Evolutionary conservation across 2,888 invertebrate genomes (phyloP), one percentile per base, ranked within the genome.

Genomic region (Idaea straminata): DNA sequence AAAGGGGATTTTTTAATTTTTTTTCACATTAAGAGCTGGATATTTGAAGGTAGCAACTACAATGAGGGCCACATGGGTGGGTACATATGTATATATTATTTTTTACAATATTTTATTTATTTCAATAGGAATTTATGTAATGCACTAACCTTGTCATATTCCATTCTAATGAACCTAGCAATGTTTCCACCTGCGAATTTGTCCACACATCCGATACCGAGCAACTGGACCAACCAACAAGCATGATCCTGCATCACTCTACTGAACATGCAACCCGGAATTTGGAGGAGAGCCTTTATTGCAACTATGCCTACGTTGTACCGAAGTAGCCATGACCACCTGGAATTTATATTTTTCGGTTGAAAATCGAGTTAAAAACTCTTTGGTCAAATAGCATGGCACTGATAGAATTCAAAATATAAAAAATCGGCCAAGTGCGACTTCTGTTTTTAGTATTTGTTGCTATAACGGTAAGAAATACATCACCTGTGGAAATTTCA

Each of bases 221-320:
- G 93, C 62, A 99, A 91, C 83, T 99, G 98, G 35, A 98, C 95
- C 47, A 96, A 81, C 94, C 95, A 96, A 81, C 96, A 98, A 62
- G 92, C 94, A 74, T 91, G 83, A 3, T 79, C 74, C 69, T 94
- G 94, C 78, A 97, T 93, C 66, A 94, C 84, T 1, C 92, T 79
- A 70, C 95, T 94, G 76, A 97, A 97, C 61, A 99, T 95, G 83
- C 99, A 99, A 13, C 99, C 99, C 4, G 98, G 95, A 75, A 99
- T 95, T 94, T 99, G 97, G 57, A 99, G 94, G 63, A 96, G 84
- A 6, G 98, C 95, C 92, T 99, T 99, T 64, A 96, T 93, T 25
- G 97, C 94, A 70, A 99, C 98, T 25, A 99, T 98, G 35, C 95
- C 86, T 58, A 99, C 96, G 84, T 97, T 99, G 92, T 99, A 99